Conservation (phyloP, 2,888 invertebrate species). For the Leptopilina drosophilae region DNA sequence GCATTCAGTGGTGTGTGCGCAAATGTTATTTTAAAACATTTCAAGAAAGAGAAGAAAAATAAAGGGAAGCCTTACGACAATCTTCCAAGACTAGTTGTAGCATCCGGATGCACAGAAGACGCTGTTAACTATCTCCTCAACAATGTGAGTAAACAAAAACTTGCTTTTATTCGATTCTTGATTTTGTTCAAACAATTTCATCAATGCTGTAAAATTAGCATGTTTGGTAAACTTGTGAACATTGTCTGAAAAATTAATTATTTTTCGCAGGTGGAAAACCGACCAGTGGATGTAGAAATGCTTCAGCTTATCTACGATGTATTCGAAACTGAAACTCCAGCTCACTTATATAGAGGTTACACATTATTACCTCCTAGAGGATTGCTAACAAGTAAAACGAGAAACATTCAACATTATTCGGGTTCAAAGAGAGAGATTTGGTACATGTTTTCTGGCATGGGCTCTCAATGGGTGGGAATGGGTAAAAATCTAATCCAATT, state of each 20-base stretch:
- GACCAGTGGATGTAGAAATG: constrained; percentile 82
- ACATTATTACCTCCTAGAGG: constrained; percentile 78
- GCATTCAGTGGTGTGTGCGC: constrained; percentile 46
- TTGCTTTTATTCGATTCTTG: too few relatives aligned
- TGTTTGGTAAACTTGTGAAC: too few relatives aligned
- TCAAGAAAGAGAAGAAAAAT: constrained; percentile 72
- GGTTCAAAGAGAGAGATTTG: constrained; percentile 85
- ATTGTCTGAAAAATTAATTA: too few relatives aligned
- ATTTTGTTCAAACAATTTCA: too few relatives aligned
- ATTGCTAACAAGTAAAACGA: constrained; percentile 60
- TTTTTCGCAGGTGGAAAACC: constrained; percentile 76
- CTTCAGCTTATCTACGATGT: constrained; percentile 81
- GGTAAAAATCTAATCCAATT: constrained; percentile 8
- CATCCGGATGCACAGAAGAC: constrained; percentile 88
- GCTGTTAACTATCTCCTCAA: constrained; percentile 83
- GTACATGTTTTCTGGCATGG: constrained; percentile 95
- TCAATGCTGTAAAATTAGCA: too few relatives aligned
- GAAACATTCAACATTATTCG: constrained; percentile 80
- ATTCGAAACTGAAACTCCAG: constrained; percentile 78
- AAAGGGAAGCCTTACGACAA: constrained; percentile 80
- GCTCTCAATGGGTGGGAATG: constrained; percentile 77
- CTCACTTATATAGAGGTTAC: constrained; percentile 88
- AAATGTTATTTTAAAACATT: constrained; percentile 53
- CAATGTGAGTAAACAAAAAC: constrained; percentile 76
- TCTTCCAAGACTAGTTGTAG: constrained; percentile 84